Evolutionary conservation across 2,797 vertebrate species (phyloP), one percentile per base, ranked within the genome.

Genomic region (Danionella dracula): DNA sequence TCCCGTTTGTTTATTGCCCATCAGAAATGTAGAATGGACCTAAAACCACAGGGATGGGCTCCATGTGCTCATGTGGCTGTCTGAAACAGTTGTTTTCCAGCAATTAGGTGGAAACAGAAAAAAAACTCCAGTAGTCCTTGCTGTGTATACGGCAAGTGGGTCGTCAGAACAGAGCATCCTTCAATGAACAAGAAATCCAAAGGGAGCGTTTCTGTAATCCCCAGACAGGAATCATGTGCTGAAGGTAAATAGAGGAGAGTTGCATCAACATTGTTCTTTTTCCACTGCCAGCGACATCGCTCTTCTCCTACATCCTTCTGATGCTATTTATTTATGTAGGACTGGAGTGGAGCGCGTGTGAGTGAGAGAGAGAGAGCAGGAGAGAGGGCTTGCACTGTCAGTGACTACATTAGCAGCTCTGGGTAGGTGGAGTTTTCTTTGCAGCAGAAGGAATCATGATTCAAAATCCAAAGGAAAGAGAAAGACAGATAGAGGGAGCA

Each of bases 161-260:
- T 35, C 37, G 55, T 51, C 55, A 81, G 82, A 83, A 55, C 65
- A 78, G 76, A 82, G 77, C 87, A 89, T 90, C 86, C 84, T 88
- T 84, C 73, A 76, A 77, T 57, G 66, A 40, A 20, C 66, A 55
- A 50, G 59, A 59, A 67, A 72, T 70, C 62, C 70, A 59, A 17
- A 35, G 45, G 55, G 49, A 51, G 65, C 27, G 64, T 53, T 50
- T 21, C 40, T 58, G 65, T 51, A 79, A 80, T 80, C 78, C 80
- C 75, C 62, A 74, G 64, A 70, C 34, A 72, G 71, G 70, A 74
- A 67, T 68, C 58, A 69, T 44, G 56, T 63, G 72, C 54, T 72
- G 10, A 35, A 63, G 66, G 56, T 75, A 56, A 66, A 73, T 63
- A 68, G 42, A 56, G 46, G 21, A 66, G 65, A 62, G 75, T 58